Evolutionary conservation across 2,113 vertebrate genomes (phyloP).

Genomic region (Oceanites oceanicus): DNA sequence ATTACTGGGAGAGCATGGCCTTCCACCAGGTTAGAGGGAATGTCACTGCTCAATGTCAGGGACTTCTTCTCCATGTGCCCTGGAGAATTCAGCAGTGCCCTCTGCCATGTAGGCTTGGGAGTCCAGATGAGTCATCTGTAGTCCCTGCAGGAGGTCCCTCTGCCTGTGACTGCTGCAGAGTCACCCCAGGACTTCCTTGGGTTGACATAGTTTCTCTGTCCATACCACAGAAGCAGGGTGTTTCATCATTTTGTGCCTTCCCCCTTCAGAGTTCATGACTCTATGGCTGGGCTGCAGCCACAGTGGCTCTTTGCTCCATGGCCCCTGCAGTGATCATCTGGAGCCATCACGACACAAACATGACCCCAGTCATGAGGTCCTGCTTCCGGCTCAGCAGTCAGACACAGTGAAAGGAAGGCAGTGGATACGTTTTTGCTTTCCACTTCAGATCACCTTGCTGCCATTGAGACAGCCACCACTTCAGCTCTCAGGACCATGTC

Average conservation of each 20-base stretch:
- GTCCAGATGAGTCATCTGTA: background rate
- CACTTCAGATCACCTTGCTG: background rate
- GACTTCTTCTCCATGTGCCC: background rate
- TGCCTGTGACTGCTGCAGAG: background rate
- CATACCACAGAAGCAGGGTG: background rate
- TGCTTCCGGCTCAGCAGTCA: background rate
- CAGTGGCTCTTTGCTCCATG: background rate
- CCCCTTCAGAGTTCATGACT: background rate
- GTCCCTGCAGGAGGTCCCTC: background rate
- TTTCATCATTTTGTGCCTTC: background rate
- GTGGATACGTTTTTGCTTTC: background rate
- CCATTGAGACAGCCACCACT: background rate
- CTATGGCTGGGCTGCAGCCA: background rate
- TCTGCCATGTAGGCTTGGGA: background rate
- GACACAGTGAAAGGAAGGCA: background rate
- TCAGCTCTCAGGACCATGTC: background rate
- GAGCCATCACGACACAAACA: background rate
- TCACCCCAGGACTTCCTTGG: background rate
- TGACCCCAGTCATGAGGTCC: background rate
- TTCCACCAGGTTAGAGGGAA: background rate
- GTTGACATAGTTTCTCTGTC: background rate
- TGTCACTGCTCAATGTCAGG: background rate
- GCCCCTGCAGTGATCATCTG: background rate
- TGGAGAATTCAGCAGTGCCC: background rate
- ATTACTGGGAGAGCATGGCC: background rate